These are phyloP conservation scores for Tupaia tana DNA, from an alignment of 2,113 vertebrate genomes.

Conservation along the genomic window DNA sequence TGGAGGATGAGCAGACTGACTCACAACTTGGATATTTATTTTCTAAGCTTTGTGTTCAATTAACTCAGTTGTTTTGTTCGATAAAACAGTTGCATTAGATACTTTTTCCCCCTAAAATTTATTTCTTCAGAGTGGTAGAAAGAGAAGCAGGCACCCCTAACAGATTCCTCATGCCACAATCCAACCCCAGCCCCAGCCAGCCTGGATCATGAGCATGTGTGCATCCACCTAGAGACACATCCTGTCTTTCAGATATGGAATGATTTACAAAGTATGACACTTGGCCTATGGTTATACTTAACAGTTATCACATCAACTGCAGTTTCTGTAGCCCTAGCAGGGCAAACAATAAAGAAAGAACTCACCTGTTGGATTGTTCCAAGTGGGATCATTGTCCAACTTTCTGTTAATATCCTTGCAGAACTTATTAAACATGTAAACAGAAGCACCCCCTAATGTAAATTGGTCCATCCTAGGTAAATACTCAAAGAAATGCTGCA, in stretches of 20 bases:
- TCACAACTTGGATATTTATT: constrained; percentile 18
- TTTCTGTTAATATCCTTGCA: constrained; percentile 42
- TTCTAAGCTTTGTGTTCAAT: constrained; percentile 54
- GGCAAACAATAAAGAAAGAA: background rate
- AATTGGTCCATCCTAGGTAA: background rate
- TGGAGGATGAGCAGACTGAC: constrained; percentile 18
- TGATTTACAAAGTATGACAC: background rate
- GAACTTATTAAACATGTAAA: constrained; percentile 28
- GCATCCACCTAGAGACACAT: background rate
- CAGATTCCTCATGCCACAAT: too few species aligned
- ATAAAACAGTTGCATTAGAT: constrained; percentile 31
- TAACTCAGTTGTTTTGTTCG: constrained; percentile 1
- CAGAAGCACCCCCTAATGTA: background rate
- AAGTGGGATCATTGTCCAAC: background rate
- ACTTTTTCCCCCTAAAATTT: too few species aligned
- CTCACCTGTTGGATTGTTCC: background rate
- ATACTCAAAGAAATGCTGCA: constrained; percentile 14
- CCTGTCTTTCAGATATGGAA: background rate
- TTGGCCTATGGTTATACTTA: background rate
- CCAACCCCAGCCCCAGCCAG: too few species aligned
- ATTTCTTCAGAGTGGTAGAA: too few species aligned
- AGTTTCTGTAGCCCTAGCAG: background rate
- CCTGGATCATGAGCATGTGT: too few species aligned
- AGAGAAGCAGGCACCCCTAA: too few species aligned
- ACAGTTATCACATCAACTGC: constrained; percentile 1